A percentile compares a stretch with the other conserved stretches of the same genome.
These are phyloP conservation scores for Nemurella pictetii DNA, from an alignment of 2,888 invertebrate species.

Conservation along the genomic window DNA sequence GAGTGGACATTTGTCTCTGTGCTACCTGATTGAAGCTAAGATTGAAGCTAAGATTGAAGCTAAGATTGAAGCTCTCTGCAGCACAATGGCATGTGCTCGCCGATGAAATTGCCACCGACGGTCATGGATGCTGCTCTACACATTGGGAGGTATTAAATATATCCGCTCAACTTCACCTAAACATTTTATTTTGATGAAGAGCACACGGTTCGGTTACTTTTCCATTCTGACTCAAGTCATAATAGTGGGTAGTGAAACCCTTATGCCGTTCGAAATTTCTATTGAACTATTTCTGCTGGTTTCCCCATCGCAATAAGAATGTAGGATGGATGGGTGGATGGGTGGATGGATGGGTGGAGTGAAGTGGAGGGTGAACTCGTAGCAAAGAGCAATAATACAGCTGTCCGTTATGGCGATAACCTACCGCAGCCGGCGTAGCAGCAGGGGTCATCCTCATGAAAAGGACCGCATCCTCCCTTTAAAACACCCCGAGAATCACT, in stretches of 20 bases:
- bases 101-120: background rate
- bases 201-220: background rate
- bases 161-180: constrained; percentile 3
- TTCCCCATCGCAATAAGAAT: background rate
- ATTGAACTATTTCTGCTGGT: background rate
- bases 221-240: constrained; percentile 1
- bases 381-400: background rate
- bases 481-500: constrained; percentile 23
- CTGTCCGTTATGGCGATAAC: constrained; percentile 4
- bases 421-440: constrained; percentile 8
- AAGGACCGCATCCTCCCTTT: background rate
- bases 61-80: background rate
- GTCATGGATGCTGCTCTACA: background rate
- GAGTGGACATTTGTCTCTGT: background rate
- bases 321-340: background rate
- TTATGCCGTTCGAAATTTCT: background rate
- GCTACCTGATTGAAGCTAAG: background rate
- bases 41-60: too few species aligned
- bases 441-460: constrained; percentile 1
- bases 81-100: background rate
- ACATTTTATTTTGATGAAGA: constrained; percentile 11
- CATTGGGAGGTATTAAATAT: background rate
- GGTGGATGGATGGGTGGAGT: background rate
- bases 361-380: background rate
- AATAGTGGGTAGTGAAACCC: background rate